Evolutionary conservation across 2,113 vertebrate genomes (phyloP).

Genomic region (human): DNA sequence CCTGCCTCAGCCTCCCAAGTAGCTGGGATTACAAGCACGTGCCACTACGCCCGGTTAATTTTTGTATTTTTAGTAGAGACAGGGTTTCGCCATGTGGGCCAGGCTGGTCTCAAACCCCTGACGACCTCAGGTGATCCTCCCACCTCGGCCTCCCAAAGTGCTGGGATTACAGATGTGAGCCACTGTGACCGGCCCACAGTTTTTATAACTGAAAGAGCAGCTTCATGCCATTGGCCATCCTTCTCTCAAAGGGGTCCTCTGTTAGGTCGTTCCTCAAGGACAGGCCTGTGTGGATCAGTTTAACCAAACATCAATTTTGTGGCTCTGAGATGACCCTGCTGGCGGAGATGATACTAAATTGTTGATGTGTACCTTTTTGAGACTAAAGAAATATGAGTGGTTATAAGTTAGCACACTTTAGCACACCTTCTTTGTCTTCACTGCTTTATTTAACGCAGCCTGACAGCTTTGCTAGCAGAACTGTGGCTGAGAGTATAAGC

Average conservation of each 20-base stretch:
- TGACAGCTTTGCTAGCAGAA: not conserved
- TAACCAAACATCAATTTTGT: not conserved
- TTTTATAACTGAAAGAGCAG: not conserved
- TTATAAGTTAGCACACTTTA: not conserved
- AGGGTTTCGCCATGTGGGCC: no score
- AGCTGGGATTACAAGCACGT: no score
- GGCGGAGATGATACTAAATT: not conserved
- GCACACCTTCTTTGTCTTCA: fast-evolving
- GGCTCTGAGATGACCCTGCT: not conserved
- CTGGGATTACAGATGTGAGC: no score
- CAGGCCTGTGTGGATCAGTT: not conserved
- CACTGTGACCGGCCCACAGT: not conserved
- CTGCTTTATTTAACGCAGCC: not conserved
- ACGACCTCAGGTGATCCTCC: no score
- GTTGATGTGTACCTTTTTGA: not conserved
- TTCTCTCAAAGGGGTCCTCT: not conserved
- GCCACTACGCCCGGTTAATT: no score
- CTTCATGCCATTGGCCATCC: fast-evolving
- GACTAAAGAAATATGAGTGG: not conserved
- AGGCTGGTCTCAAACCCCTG: no score
- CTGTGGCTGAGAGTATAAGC: not conserved
- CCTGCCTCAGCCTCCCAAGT: no score
- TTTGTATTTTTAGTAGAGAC: no score
- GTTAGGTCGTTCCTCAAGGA: not conserved
- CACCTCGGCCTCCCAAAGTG: no score